phyloP scores from a whole-genome alignment of 2,888 invertebrate genomes.

The Willowsia nigromaculata region DNA sequence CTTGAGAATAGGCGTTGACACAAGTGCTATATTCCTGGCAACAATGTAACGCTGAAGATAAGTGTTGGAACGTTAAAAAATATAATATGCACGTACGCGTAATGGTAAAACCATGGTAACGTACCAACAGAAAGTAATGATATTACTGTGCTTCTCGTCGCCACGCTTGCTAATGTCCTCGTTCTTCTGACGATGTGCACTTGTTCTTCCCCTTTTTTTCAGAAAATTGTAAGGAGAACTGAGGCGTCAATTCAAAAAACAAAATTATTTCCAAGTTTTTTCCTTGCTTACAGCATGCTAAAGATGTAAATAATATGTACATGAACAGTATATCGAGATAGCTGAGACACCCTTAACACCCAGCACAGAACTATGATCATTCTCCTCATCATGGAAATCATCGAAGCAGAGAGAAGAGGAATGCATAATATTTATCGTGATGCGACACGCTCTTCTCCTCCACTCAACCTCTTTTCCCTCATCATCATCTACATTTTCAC shows the following conservation, averaged over 20 bases:
- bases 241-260: conserved; percentile 43
- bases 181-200: neutral
- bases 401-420: conserved; percentile 46
- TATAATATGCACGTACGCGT: conserved; percentile 18
- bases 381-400: conserved; percentile 45
- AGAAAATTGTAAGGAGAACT: conserved; percentile 9
- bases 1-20: too few relatives aligned
- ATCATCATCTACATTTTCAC: neutral
- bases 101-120: neutral
- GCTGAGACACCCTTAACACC: neutral
- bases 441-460: conserved; percentile 32
- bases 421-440: conserved; percentile 67
- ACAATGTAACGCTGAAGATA: too few relatives aligned
- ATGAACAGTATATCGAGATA: conserved; percentile 1
- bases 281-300: neutral
- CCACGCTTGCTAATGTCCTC: neutral
- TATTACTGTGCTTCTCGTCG: conserved; percentile 1
- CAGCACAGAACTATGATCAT: conserved; percentile 29
- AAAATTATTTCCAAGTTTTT: conserved; percentile 33
- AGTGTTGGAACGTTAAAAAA: too few relatives aligned
- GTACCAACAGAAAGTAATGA: neutral
- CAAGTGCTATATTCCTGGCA: too few relatives aligned
- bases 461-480: neutral
- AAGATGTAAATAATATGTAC: neutral
- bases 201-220: conserved; percentile 18